These are phyloP conservation scores for Phrynosoma platyrhinos DNA, from an alignment of 2,113 vertebrate genomes.

Conservation along the genomic window DNA sequence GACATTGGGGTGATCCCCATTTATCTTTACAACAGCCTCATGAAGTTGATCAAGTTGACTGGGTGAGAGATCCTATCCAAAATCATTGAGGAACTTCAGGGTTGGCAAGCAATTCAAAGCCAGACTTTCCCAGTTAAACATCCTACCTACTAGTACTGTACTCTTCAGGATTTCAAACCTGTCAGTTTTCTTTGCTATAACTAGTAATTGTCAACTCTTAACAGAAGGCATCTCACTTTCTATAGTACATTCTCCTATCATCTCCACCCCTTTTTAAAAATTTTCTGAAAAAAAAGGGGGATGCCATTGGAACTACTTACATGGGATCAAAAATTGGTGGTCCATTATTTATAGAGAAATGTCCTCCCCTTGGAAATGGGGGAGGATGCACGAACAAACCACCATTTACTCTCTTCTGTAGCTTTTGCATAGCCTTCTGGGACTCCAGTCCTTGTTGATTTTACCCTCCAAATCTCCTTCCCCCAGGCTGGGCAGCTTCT, in stretches of 20 bases:
- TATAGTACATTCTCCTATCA: background rate
- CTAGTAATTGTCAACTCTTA: background rate
- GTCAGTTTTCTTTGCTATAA: background rate
- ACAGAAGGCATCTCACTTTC: background rate
- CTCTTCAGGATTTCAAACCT: background rate
- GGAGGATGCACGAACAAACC: too few species aligned
- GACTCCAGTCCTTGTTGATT: background rate
- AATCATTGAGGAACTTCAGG: background rate
- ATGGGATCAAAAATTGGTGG: background rate
- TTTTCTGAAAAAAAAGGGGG: background rate
- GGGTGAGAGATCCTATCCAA: background rate
- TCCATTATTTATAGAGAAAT: background rate
- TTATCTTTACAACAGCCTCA: background rate
- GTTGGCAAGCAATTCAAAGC: background rate
- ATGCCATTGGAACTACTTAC: background rate
- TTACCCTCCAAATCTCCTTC: slow-evolving; percentile 1
- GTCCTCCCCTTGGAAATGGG: background rate
- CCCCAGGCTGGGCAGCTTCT: background rate
- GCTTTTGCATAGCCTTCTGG: background rate
- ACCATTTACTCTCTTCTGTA: too few species aligned
- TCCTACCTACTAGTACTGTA: background rate
- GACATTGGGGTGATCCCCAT: background rate
- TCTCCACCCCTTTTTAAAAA: too few species aligned
- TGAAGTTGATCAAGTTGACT: too few species aligned
- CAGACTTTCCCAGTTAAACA: background rate